Conservation (phyloP, 2,888 invertebrate species). For the Xestoiulus laeticollis region DNA sequence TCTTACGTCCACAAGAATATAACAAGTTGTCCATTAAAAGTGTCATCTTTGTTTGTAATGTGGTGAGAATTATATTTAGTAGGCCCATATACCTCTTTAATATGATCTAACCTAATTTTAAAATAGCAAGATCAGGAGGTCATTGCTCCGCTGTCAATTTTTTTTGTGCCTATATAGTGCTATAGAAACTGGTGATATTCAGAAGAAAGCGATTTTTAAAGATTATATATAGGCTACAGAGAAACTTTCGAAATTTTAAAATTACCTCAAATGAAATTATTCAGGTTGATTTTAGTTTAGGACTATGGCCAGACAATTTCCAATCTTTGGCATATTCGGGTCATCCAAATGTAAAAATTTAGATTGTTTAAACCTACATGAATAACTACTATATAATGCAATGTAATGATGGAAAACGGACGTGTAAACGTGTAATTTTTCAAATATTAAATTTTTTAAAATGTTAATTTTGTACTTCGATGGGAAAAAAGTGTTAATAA, state of each 20-base stretch:
- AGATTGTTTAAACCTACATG: too few species aligned
- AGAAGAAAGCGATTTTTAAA: not conserved
- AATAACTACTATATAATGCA: too few species aligned
- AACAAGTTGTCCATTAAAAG: not conserved
- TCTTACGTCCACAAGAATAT: not conserved
- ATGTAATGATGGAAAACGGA: too few species aligned
- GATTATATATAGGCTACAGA: not conserved
- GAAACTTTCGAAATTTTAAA: not conserved
- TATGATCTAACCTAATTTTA: not conserved
- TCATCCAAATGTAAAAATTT: too few species aligned
- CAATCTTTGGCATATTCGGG: not conserved
- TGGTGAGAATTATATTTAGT: not conserved
- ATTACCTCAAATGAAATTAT: not conserved
- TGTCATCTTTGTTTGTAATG: not conserved
- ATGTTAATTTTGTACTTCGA: too few species aligned
- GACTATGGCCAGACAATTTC: not conserved
- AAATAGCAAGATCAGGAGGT: slow-evolving; percentile 45
- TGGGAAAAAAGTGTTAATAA: too few species aligned
- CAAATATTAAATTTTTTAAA: too few species aligned
- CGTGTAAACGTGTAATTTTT: too few species aligned
- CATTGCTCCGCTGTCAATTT: not conserved
- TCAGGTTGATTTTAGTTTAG: not conserved
- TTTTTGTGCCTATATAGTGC: not conserved
- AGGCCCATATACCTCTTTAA: not conserved
- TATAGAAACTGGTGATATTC: not conserved